Percentiles rank a stretch among this genome's conserved stretches.
Evolutionary conservation across 2,888 invertebrate genomes (phyloP).

Genomic region (Caenorhabditis becei): DNA sequence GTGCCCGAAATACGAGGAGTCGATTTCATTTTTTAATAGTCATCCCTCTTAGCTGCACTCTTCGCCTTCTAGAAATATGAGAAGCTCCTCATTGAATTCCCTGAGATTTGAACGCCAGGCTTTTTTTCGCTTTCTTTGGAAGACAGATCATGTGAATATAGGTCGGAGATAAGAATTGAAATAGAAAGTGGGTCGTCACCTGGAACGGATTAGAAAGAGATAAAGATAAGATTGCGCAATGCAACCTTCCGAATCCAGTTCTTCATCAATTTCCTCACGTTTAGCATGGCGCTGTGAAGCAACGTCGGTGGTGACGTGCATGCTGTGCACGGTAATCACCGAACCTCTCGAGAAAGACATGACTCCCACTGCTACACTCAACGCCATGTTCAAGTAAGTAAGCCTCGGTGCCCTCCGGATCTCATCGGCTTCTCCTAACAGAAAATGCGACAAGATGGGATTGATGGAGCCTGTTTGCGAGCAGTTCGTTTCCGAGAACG

Average conservation of each 20-base stretch:
- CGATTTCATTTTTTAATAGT: constrained; percentile 2
- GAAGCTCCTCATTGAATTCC: background rate
- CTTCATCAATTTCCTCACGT: background rate
- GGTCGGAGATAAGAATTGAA: constrained; percentile 18
- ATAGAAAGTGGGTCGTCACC: constrained; percentile 20
- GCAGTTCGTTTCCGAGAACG: constrained; percentile 69
- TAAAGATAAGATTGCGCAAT: background rate
- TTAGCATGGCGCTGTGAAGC: constrained; percentile 37
- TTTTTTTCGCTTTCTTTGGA: background rate
- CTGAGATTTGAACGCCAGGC: constrained; percentile 16
- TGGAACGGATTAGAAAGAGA: background rate
- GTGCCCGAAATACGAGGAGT: background rate
- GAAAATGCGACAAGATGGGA: constrained; percentile 70
- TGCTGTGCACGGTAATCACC: constrained; percentile 50
- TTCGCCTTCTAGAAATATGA: constrained; percentile 24
- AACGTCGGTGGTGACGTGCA: constrained; percentile 56
- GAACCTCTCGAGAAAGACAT: constrained; percentile 40
- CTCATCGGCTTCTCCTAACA: constrained; percentile 1
- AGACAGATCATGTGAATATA: background rate
- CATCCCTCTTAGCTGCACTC: background rate
- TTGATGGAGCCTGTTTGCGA: constrained; percentile 71
- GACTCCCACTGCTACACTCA: constrained; percentile 45
- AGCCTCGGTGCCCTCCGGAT: background rate
- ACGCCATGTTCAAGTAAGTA: constrained; percentile 51
- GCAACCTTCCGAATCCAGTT: constrained; percentile 2